Evolutionary conservation across 1,140 invertebrate species (phyloP).

Genomic region (Adelges cooleyi): DNA sequence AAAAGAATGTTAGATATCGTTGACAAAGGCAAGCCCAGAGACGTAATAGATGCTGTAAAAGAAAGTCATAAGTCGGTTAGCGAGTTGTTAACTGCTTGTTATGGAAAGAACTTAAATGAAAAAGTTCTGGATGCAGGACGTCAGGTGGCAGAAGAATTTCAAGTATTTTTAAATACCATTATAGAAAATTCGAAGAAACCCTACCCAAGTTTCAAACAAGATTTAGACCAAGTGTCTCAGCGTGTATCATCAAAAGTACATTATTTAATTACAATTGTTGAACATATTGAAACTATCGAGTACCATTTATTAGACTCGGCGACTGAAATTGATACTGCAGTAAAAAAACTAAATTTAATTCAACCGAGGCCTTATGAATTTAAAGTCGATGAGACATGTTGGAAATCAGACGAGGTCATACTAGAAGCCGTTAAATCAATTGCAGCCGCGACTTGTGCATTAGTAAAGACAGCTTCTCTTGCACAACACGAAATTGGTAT

Average conservation of each 20-base stretch:
- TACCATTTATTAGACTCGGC: slow-evolving; percentile 97
- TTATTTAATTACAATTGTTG: slow-evolving; percentile 79
- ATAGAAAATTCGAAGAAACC: slow-evolving; percentile 55
- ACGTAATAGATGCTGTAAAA: slow-evolving; percentile 93
- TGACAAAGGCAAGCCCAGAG: slow-evolving; percentile 86
- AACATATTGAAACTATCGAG: slow-evolving; percentile 89
- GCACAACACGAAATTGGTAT: slow-evolving; percentile 93
- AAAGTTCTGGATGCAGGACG: slow-evolving; percentile 73
- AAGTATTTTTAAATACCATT: slow-evolving; percentile 72
- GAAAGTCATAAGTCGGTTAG: slow-evolving; percentile 88
- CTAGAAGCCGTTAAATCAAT: slow-evolving; percentile 96
- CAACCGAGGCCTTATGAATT: slow-evolving; percentile 58
- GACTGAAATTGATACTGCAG: slow-evolving; percentile 94
- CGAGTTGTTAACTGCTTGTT: slow-evolving; percentile 82
- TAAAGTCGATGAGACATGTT: slow-evolving; percentile 75
- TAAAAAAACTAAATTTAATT: slow-evolving; percentile 87
- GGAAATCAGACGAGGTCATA: slow-evolving; percentile 99
- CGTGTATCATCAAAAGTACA: slow-evolving; percentile 85
- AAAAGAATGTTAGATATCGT: slow-evolving; percentile 90
- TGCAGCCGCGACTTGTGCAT: slow-evolving; percentile 85
- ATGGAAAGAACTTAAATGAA: slow-evolving; percentile 58
- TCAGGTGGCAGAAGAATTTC: slow-evolving; percentile 72
- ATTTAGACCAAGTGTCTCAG: slow-evolving; percentile 55
- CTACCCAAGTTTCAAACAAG: slow-evolving; percentile 45
- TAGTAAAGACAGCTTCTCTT: slow-evolving; percentile 90